Evolutionary conservation across 2,888 invertebrate genomes (phyloP), one percentile per base, ranked within the genome.

Genomic region (Boloria selene): DNA sequence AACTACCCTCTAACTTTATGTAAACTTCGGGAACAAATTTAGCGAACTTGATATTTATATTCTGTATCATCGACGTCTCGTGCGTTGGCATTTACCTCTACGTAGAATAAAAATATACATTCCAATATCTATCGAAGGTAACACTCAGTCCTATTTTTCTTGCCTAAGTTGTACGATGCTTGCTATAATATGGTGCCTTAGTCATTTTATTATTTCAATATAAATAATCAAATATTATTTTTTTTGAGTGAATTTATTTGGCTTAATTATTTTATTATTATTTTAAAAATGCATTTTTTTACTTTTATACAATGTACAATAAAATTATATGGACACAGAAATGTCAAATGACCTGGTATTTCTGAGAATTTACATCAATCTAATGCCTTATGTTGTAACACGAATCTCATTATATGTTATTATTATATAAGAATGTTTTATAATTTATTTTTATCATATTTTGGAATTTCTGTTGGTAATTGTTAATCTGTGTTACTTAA

Each of bases 11-110:
- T 70, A 61, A 49, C n/a, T 61, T 50, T 61, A 70, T 64, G 65
- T 69, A 61, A 74, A 76, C 77, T 78, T 82, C 77, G 88, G 87
- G 87, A 87, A 75, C 86, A 87, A 88, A 79, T 73, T 76, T 74
- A 79, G 76, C 76, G 78, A 82, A 83, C 81, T 84, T 82, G 77
- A 75, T 78, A 80, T 74, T 75, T 71, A 73, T 69, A 68, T 69
- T 70, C 64, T 62, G 63, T 67, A 63, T 70, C 49, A 47, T 45
- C 6, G 56, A 53, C 42, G 64, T 49, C 64, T 38, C 69, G 70
- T 74, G 70, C 64, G 70, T 73, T 76, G 79, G 87, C 87, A 87
- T 88, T 87, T 88, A 87, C 76, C 81, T 84, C 72, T 49, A 59
- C 18, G 49, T 61, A 68, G 74, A 79, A 77, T 81, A 77, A 65